These are phyloP conservation scores for Microcebus ravelobensis DNA, from an alignment of 2,113 vertebrate genomes.

Conservation along the genomic window DNA sequence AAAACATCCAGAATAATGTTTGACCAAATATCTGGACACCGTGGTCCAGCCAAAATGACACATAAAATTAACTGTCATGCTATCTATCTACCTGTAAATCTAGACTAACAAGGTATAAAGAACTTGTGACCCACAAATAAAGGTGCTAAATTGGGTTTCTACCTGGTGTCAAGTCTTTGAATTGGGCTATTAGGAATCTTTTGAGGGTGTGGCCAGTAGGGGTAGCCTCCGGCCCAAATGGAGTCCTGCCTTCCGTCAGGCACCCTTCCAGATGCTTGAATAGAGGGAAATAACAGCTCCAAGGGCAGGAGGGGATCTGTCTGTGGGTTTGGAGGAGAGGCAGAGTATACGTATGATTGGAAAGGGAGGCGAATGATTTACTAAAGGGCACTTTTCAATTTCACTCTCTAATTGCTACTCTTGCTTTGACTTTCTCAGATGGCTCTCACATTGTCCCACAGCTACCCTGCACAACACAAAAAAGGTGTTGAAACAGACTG, in stretches of 20 bases:
- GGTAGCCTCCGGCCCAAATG: not conserved
- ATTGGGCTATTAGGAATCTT: not conserved
- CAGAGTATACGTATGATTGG: not conserved
- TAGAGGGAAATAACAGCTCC: not conserved
- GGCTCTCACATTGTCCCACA: not conserved
- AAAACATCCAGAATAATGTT: constrained; percentile 19
- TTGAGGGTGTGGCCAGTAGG: not conserved
- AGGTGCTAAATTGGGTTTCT: not conserved
- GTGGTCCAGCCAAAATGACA: not conserved
- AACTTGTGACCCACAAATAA: not conserved
- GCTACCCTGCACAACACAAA: not conserved
- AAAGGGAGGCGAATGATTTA: not conserved
- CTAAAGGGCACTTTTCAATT: not conserved
- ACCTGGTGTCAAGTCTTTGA: not conserved
- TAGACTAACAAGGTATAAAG: not conserved
- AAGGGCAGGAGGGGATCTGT: not conserved
- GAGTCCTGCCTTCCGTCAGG: not conserved
- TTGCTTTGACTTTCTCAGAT: constrained; percentile 35
- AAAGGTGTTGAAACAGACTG: not conserved
- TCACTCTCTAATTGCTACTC: constrained; percentile 43
- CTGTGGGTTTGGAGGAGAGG: not conserved
- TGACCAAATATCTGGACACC: not conserved
- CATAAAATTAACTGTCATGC: not conserved
- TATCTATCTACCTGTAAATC: not conserved
- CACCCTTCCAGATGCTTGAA: not conserved